Evolutionary conservation across 2,888 invertebrate species (phyloP).

Genomic region (Tridacna crocea): DNA sequence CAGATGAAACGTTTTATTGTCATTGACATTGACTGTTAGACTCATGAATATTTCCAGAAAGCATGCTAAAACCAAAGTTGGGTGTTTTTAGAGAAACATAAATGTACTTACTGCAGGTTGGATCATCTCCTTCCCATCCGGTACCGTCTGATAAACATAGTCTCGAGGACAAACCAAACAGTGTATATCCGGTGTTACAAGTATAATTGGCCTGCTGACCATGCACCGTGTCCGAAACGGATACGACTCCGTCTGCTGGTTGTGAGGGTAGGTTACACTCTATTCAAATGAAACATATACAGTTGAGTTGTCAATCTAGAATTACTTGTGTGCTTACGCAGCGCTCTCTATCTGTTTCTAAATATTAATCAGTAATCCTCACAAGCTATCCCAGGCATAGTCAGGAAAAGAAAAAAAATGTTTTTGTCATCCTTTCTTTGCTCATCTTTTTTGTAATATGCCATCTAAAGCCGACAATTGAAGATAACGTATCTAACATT

Average conservation of each 20-base stretch:
- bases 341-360: too few relatives aligned
- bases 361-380: too few relatives aligned
- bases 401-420: too few relatives aligned
- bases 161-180: constrained; percentile 17
- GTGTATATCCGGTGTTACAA: constrained; percentile 24
- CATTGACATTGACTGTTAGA: too few relatives aligned
- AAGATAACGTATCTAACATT: too few relatives aligned
- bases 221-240: constrained; percentile 10
- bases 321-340: background rate
- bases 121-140: constrained; percentile 28
- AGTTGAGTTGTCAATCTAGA: background rate
- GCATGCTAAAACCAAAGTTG: too few relatives aligned
- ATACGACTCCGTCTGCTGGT: constrained; percentile 27
- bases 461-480: too few relatives aligned
- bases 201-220: constrained; percentile 26
- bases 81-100: too few relatives aligned
- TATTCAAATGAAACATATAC: constrained; percentile 3
- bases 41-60: too few relatives aligned
- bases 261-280: constrained; percentile 33
- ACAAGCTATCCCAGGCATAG: background rate
- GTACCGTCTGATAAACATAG: constrained; percentile 22
- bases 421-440: too few relatives aligned
- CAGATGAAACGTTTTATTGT: too few relatives aligned
- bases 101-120: constrained; percentile 29
- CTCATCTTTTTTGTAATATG: too few relatives aligned